A percentile compares a stretch with the other conserved stretches of the same genome.
Evolutionary conservation across 1,140 invertebrate genomes (phyloP).

Genomic region (Aphaenogaster floridana): DNA sequence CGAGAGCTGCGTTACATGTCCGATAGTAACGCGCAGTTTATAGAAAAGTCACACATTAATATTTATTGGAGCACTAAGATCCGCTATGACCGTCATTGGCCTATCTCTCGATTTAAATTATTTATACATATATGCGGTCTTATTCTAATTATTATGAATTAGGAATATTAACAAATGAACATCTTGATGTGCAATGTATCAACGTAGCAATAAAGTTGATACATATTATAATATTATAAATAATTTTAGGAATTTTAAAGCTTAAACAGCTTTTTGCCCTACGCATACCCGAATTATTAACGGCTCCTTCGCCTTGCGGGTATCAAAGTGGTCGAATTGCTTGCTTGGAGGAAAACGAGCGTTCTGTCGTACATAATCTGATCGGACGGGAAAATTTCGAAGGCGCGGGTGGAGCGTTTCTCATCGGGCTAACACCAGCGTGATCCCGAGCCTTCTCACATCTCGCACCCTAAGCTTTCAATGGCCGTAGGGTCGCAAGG

Average conservation of each 20-base stretch:
- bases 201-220: too few species aligned
- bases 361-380: slow-evolving; percentile 52
- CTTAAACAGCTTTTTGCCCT: neutral
- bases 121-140: too few species aligned
- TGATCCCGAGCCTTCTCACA: slow-evolving; percentile 48
- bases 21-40: too few species aligned
- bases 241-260: neutral
- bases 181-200: neutral
- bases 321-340: neutral
- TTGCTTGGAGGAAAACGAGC: slow-evolving; percentile 18
- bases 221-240: neutral
- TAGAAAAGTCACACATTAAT: too few species aligned
- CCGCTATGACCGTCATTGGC: too few species aligned
- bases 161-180: neutral
- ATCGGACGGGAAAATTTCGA: slow-evolving; percentile 57
- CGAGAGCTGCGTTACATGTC: too few species aligned
- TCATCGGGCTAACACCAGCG: slow-evolving; percentile 51
- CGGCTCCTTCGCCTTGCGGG: neutral
- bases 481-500: slow-evolving; percentile 32
- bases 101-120: too few species aligned
- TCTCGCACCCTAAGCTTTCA: slow-evolving; percentile 19
- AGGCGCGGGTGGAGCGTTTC: slow-evolving; percentile 44
- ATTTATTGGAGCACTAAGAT: too few species aligned
- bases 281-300: slow-evolving; percentile 10
- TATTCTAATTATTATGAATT: too few species aligned